phyloP scores from a whole-genome alignment of 2,797 vertebrate species.

The Esox masquinongy region DNA sequence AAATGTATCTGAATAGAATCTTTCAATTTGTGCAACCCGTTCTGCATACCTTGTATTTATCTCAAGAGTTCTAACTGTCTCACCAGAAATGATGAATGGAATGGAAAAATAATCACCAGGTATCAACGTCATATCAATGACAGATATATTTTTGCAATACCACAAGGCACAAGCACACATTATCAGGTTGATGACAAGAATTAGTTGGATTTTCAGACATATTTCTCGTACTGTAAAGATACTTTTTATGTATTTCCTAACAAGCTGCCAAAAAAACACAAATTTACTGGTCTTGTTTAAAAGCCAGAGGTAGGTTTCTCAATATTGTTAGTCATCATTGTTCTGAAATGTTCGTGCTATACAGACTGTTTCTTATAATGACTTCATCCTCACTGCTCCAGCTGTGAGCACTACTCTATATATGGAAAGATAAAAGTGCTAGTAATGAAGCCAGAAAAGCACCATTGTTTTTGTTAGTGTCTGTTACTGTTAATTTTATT shows the following conservation, averaged over 20 bases:
- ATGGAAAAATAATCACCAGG: background rate
- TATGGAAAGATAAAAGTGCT: background rate
- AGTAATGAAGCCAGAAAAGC: too few species aligned
- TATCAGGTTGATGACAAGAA: background rate
- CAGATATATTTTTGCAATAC: background rate
- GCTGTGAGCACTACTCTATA: background rate
- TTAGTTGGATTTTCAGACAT: background rate
- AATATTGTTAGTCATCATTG: background rate
- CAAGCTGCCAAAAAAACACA: background rate
- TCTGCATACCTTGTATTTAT: background rate
- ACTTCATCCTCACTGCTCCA: background rate
- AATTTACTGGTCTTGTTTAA: background rate
- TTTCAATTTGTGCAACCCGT: background rate
- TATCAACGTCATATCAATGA: background rate
- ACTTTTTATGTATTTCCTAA: conserved; percentile 11
- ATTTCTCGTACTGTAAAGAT: background rate
- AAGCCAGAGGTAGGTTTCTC: background rate
- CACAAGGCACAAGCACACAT: background rate
- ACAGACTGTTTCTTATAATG: background rate
- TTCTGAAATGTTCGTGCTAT: background rate
- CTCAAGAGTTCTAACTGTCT: background rate
- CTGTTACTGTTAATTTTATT: too few species aligned
- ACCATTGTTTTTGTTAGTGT: too few species aligned
- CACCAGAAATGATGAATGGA: background rate
- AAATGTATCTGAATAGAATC: background rate